Conservation (phyloP, 2,888 invertebrate genomes). For the Mimachlamys varia region DNA sequence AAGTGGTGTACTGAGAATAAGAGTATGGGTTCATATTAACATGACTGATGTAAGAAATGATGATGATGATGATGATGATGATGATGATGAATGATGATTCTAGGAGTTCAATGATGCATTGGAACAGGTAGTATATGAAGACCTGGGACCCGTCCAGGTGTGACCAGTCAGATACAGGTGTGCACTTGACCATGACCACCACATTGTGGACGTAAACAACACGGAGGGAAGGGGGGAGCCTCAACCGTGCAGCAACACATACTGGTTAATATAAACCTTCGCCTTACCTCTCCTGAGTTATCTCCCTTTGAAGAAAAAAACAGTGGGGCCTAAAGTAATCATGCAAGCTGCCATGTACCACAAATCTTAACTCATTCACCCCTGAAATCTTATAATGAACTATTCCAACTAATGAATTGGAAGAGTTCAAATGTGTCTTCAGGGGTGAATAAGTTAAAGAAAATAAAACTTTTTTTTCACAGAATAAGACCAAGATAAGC, state of each 20-base stretch:
- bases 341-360: neutral
- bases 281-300: constrained; percentile 9
- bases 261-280: constrained; percentile 28
- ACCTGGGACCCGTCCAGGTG: neutral
- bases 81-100: neutral
- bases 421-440: too few species aligned
- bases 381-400: too few species aligned
- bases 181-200: neutral
- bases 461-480: neutral
- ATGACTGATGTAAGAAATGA: neutral
- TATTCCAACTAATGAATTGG: too few species aligned
- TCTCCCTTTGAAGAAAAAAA: constrained; percentile 34
- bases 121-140: too few species aligned
- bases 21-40: neutral
- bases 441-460: too few species aligned
- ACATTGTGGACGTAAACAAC: neutral
- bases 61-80: neutral
- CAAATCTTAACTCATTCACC: too few species aligned
- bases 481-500: neutral
- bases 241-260: constrained; percentile 28
- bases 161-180: neutral
- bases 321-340: neutral
- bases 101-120: neutral
- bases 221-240: neutral
- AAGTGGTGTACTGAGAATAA: neutral